phyloP scores from a whole-genome alignment of 2,113 vertebrate genomes.

The Leucoraja erinaceus region DNA sequence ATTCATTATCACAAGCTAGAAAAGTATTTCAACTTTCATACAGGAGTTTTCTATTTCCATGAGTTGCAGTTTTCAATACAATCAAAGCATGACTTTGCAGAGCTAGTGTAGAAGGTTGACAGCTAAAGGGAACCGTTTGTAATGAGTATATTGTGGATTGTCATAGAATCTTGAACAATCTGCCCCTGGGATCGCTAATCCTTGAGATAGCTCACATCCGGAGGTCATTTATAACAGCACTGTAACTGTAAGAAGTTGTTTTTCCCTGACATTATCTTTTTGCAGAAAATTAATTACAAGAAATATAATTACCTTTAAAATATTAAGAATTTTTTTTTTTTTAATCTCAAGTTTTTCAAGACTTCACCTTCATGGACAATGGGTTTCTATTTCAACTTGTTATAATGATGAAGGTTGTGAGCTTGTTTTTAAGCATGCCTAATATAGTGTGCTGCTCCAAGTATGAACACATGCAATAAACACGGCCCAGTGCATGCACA shows the following conservation, averaged over 20 bases:
- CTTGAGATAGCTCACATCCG: neutral
- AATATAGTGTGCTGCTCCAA: neutral
- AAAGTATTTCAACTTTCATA: neutral
- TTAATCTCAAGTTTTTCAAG: neutral
- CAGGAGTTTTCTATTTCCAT: neutral
- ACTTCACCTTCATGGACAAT: neutral
- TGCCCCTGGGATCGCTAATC: neutral
- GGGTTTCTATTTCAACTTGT: neutral
- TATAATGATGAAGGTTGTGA: neutral
- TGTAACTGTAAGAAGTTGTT: neutral
- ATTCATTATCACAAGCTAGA: neutral
- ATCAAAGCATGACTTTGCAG: neutral
- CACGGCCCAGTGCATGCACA: neutral
- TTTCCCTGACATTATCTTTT: neutral
- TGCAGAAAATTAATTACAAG: neutral
- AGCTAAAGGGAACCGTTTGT: neutral
- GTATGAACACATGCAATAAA: neutral
- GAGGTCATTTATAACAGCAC: neutral
- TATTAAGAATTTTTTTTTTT: neutral
- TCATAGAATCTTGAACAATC: neutral
- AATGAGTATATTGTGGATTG: neutral
- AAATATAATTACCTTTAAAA: neutral
- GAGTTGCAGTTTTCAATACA: neutral
- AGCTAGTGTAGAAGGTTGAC: neutral
- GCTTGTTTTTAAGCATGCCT: neutral